These are phyloP conservation scores for Propithecus perrieri DNA, from an alignment of 2,797 vertebrate genomes.

Conservation along the genomic window DNA sequence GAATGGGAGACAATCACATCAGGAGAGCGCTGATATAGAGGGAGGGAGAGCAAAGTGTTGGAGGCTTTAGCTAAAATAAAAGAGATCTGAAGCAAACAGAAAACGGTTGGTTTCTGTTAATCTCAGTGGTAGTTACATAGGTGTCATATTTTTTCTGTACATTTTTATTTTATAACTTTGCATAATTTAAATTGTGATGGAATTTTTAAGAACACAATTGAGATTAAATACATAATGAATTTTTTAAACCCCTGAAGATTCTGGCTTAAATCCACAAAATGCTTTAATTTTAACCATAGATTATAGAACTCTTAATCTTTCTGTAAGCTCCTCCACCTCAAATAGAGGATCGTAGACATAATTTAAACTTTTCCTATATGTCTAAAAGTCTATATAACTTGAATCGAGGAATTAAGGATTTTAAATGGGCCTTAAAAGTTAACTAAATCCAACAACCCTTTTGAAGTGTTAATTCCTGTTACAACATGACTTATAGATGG, in stretches of 20 bases:
- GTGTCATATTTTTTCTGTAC: neutral
- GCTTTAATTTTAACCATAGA: neutral
- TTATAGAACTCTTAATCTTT: neutral
- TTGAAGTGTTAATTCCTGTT: neutral
- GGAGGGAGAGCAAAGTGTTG: neutral
- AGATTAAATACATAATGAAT: neutral
- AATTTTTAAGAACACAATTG: conserved; percentile 22
- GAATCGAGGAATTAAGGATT: neutral
- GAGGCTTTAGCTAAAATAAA: neutral
- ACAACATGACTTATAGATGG: neutral
- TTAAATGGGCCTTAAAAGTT: neutral
- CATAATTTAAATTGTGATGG: neutral
- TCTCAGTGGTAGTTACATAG: neutral
- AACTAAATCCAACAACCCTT: neutral
- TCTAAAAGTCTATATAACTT: neutral
- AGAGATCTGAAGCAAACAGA: neutral
- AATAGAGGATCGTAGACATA: neutral
- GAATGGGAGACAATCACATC: neutral
- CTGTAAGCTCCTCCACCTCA: neutral
- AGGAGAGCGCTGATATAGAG: neutral
- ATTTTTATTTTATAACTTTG: neutral
- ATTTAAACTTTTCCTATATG: neutral
- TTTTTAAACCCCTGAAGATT: neutral
- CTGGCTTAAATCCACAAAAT: neutral
- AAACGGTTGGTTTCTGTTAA: neutral